Base-by-base conservation (phyloP, 2,113 vertebrate species). In the Dissostichus mawsoni region DNA sequence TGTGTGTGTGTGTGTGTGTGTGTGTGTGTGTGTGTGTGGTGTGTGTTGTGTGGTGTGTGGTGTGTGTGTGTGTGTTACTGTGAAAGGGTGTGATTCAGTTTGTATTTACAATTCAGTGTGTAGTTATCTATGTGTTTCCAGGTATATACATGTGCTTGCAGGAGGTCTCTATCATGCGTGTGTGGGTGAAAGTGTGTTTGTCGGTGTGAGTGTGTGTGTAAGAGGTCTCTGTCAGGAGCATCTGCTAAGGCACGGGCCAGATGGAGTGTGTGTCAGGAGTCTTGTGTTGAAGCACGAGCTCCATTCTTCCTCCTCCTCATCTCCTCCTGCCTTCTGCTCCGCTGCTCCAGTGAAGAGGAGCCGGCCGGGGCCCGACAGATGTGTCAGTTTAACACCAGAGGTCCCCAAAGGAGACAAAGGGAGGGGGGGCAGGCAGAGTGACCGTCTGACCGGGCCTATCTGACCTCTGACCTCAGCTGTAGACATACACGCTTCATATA, bases 231-330 rank as follows among this genome's bases (percentile, higher is more conserved):
- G 11, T 1, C 71, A 65, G 77, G 76, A 95, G 89, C 95, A 95
- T 95, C 95, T 96, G 95, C 61, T 87, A 78, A 85, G 90, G 78
- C 85, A 86, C 4, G 5, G 80, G 79, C 91, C 95, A 96, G 95
- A 95, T 94, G 94, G 95, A 94, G 92, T 68, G 83, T 92, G 84
- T 92, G 77, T 90, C 75, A 78, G 66, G 84, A 67, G 66, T 58
- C 23, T 78, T 88, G 88, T 92, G 94, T 93, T 87, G 58, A 95
- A 94, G 91, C 94, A 94, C 76, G 88, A 91, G 94, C 2, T 50
- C 57, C 45, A 53, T 87, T 84, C 86, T 68, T 73, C 70, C 29
- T 52, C 76, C 69, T 68, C 56, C 23, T 14, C 56, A 18, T 56
- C 53, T 64, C 59, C 29, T 74, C 56, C 56, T 52, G 58, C 71